Conservation (phyloP, 2,888 invertebrate species). For the Mythimna ferrago region DNA sequence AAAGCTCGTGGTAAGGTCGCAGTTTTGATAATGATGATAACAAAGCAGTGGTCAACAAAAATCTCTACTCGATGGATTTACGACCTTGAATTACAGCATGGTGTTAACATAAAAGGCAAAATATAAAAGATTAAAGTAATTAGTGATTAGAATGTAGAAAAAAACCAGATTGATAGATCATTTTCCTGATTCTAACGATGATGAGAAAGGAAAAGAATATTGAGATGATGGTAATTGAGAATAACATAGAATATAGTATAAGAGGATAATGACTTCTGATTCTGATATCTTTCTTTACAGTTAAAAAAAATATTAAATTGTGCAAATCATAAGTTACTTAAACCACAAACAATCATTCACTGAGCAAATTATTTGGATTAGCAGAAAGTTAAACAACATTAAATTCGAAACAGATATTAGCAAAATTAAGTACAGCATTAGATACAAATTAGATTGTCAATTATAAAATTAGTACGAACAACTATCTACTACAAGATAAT, state of each 20-base stretch:
- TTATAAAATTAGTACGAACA: slow-evolving; percentile 48
- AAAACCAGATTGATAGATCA: neutral
- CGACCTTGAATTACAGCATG: neutral
- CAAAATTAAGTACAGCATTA: slow-evolving; percentile 50
- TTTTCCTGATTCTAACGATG: too few species aligned
- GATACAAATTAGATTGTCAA: slow-evolving; percentile 54
- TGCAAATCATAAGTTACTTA: slow-evolving; percentile 8
- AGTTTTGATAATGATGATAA: neutral
- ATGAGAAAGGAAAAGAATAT: too few species aligned
- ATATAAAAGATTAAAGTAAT: slow-evolving; percentile 11
- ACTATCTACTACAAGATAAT: slow-evolving; percentile 29
- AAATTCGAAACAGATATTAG: slow-evolving; percentile 26
- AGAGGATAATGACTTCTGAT: neutral
- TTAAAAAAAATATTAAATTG: slow-evolving; percentile 16
- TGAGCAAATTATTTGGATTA: slow-evolving; percentile 42
- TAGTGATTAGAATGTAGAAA: slow-evolving; percentile 32
- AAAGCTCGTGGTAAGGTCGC: too few species aligned
- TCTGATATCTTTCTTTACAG: slow-evolving; percentile 13
- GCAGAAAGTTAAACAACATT: slow-evolving; percentile 26
- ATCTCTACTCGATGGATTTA: neutral
- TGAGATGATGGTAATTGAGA: too few species aligned
- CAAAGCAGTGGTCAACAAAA: neutral
- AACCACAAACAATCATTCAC: slow-evolving; percentile 23
- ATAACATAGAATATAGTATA: too few species aligned
- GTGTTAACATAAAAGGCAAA: slow-evolving; percentile 11